Percentiles rank a stretch among this genome's conserved stretches.
Conservation (phyloP, 1,140 invertebrate genomes). For the Nasonia vitripennis region DNA sequence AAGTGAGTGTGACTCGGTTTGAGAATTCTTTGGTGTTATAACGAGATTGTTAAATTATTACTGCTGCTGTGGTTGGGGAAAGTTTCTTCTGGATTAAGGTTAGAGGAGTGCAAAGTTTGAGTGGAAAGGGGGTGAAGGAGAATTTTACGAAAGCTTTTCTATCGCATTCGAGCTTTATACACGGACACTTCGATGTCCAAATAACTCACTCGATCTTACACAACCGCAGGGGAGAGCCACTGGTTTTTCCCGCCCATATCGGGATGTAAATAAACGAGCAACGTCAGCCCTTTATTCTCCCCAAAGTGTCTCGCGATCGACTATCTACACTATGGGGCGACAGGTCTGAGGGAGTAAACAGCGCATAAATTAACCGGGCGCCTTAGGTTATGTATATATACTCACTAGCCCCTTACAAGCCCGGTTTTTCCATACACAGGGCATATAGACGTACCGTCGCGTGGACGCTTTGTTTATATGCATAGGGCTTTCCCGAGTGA, state of each 20-base stretch:
- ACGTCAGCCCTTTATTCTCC: background rate
- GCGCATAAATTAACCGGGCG: conserved; percentile 39
- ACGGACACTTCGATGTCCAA: background rate
- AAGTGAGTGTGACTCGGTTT: background rate
- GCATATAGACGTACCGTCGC: too few species aligned
- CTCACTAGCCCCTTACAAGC: conserved; percentile 11
- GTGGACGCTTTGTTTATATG: too few species aligned
- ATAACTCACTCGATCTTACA: background rate
- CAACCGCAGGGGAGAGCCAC: background rate
- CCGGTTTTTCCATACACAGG: background rate
- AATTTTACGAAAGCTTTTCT: background rate
- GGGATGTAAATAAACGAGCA: background rate
- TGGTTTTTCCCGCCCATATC: background rate
- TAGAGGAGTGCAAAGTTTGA: background rate
- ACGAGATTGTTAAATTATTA: background rate
- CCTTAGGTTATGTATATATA: too few species aligned
- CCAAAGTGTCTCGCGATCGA: too few species aligned
- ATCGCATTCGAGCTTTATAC: background rate
- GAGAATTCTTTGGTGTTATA: background rate
- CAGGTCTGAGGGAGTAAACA: conserved; percentile 3
- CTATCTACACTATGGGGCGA: too few species aligned
- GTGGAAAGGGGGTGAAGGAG: background rate
- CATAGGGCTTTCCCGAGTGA: too few species aligned
- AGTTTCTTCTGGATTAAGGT: background rate
- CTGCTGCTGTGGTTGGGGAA: background rate